These are phyloP conservation scores for Semaprochilodus insignis DNA, from an alignment of 2,797 vertebrate genomes.

Conservation along the genomic window DNA sequence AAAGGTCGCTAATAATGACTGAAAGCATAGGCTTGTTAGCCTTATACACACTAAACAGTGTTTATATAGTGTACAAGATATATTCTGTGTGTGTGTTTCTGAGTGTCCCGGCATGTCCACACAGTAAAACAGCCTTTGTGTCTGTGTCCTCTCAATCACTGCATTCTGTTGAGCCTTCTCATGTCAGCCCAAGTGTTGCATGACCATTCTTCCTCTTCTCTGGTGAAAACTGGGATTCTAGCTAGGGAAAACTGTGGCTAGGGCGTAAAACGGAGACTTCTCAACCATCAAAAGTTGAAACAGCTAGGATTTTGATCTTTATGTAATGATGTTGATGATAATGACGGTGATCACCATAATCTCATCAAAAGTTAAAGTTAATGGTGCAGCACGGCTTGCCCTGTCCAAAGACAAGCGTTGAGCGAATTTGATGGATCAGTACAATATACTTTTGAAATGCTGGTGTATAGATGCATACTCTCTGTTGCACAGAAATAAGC, in stretches of 20 bases:
- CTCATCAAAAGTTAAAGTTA: conserved; percentile 75
- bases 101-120: conserved; percentile 39
- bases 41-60: not conserved
- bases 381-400: conserved; percentile 64
- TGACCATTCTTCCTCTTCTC: conserved; percentile 42
- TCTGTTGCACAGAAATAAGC: conserved; percentile 62
- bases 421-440: conserved; percentile 50
- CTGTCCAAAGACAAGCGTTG: conserved; percentile 38
- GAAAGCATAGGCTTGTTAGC: not conserved
- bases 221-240: conserved; percentile 3
- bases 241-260: conserved; percentile 20
- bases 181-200: conserved; percentile 54
- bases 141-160: conserved; percentile 47
- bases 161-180: conserved; percentile 39
- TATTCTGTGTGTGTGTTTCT: conserved; percentile 27
- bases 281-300: conserved; percentile 70
- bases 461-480: conserved; percentile 21
- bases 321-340: conserved; percentile 66
- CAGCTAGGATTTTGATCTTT: conserved; percentile 65
- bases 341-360: conserved; percentile 73
- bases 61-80: not conserved
- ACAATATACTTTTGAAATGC: conserved; percentile 63
- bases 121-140: conserved; percentile 41
- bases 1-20: not conserved
- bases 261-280: conserved; percentile 40